Evolutionary conservation across 2,113 vertebrate species (phyloP).

Genomic region (Anoura caudifer): DNA sequence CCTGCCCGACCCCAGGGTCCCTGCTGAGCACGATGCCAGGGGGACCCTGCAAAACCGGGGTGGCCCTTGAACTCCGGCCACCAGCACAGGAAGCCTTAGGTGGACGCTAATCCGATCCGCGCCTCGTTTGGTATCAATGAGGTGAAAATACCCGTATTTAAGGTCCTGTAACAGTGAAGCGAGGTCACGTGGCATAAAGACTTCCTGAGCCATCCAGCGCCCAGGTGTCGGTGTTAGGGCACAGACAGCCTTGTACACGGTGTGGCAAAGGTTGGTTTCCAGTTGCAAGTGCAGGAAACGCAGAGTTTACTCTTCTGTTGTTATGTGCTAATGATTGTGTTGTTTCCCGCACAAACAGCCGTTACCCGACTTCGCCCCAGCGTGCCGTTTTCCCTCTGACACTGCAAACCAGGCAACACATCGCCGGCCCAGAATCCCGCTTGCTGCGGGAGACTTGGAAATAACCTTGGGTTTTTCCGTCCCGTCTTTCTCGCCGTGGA

Average conservation of each 20-base stretch:
- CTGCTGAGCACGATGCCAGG: not conserved
- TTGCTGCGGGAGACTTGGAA: not conserved
- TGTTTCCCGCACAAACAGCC: too few relatives aligned
- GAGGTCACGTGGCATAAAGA: not conserved
- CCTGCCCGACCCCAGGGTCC: not conserved
- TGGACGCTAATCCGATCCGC: too few relatives aligned
- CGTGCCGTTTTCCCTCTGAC: not conserved
- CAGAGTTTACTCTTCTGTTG: not conserved
- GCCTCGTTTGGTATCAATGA: not conserved
- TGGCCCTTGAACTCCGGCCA: not conserved
- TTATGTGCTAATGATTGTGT: not conserved
- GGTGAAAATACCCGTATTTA: not conserved
- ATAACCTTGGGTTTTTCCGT: not conserved
- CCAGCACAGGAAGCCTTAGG: not conserved
- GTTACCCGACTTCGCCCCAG: too few relatives aligned
- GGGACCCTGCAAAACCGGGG: too few relatives aligned
- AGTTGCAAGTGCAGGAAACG: too few relatives aligned
- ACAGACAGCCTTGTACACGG: too few relatives aligned
- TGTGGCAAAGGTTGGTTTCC: accelerated
- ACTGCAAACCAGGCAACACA: not conserved
- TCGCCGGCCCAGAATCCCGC: not conserved
- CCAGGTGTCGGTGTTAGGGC: not conserved
- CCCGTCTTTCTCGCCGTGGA: not conserved
- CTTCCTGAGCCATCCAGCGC: not conserved
- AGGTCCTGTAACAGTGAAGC: not conserved